Evolutionary conservation across 2,888 invertebrate genomes (phyloP), one percentile per base, ranked within the genome.

Genomic region (Timema cristinae): DNA sequence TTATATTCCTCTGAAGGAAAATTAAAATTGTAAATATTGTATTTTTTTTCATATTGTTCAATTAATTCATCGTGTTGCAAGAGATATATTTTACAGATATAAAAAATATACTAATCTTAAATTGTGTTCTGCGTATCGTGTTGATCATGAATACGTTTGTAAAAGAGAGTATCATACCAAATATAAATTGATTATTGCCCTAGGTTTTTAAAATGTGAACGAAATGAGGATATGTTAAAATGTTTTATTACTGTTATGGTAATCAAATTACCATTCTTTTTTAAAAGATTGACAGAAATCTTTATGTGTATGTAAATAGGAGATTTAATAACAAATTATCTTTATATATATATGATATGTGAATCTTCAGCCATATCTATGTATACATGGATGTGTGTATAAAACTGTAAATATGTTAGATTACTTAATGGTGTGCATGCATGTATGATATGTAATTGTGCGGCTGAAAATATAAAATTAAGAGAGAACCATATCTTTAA

Each of bases 301-400:
- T 47, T 69, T 61, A 63, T 59, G 59, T 50, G 51, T 13, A 63
- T 69, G 63, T 69, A 69, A 63, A 69, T 69, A 69, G 69, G 16
- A 61, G 51, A 63, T 61, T 69, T 15, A 63, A 51, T 32, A 47
- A 59, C 51, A 71, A 67, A 61, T 16, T 54, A 68, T 16, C 71
- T 68, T 71, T 71, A 67, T 67, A 67, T 67, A n/a, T n/a, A 69
- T 69, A 16, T 71, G 71, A 67, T 67, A 67, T 15, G n/a, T 50
- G 68, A 67, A 71, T 71, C 67, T 50, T 63, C 48, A 63, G 50
- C 61, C 61, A 56, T 59, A 68, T 71, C 48, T 67, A 69, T 72
- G 69, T 72, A 68, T 72, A 72, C 69, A 72, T 71, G 66, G 70
- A 73, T 70, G 63, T 70, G 68, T 73, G 73, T 71, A 73, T 66